phyloP scores from a whole-genome alignment of 2,113 vertebrate species.

The Gnathonemus longibarbis region DNA sequence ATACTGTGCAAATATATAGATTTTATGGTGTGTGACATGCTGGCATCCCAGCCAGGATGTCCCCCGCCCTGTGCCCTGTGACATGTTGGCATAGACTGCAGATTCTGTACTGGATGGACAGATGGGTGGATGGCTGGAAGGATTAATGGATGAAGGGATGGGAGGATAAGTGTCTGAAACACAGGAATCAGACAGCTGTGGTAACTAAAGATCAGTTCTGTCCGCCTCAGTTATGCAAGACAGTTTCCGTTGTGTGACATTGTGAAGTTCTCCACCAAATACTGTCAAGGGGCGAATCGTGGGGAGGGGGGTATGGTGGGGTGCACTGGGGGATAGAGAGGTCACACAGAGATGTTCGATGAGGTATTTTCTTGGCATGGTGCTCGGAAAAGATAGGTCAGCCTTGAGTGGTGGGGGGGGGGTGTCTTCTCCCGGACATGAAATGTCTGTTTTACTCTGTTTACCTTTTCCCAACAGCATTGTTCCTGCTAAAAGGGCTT shows the following conservation, averaged over 20 bases:
- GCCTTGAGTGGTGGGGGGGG: not conserved
- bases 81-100: not conserved
- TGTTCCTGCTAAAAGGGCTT: not conserved
- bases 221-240: not conserved
- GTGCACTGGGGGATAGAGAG: not conserved
- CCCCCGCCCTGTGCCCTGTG: too few relatives aligned
- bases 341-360: not conserved
- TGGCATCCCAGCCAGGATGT: too few relatives aligned
- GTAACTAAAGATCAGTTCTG: not conserved
- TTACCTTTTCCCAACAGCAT: not conserved
- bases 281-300: not conserved
- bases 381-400: conserved; percentile 15
- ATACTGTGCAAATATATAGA: not conserved
- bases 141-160: not conserved
- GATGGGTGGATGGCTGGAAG: not conserved
- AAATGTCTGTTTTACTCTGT: not conserved
- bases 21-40: not conserved
- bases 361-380: conserved; percentile 19
- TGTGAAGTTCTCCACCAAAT: conserved; percentile 18
- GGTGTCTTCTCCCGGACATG: not conserved
- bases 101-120: not conserved
- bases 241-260: not conserved
- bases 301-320: not conserved
- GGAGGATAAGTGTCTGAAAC: not conserved
- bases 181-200: not conserved